Evolutionary conservation across 2,888 invertebrate species (phyloP), one percentile per base, ranked within the genome.

Genomic region (Melikaiella ostensackeni): DNA sequence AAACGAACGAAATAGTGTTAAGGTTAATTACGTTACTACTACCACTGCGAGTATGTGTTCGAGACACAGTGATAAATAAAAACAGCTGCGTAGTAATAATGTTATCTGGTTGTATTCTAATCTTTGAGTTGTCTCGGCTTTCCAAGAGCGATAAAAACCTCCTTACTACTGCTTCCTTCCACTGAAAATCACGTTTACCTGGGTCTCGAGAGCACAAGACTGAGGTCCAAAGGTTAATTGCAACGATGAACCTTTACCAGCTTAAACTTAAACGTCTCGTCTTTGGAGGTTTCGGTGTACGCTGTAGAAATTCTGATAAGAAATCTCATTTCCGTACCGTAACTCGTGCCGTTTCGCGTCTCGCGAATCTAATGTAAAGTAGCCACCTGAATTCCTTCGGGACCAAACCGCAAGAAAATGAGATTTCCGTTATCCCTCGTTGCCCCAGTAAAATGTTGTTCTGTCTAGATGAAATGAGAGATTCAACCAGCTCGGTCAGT

Each of bases 281-380:
- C n/a, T n/a, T 19, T 21, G 24, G 16, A 16, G 3, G 38, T 38
- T 42, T 24, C 16, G 27, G 64, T 35, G 16, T 64, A 19, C 16
- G 16, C 16, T 46, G 7, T 24, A 38, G 66, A 79, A 75, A 64
- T 61, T 38, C 30, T 50, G 75, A 79, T 75, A 79, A 75, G 79
- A 75, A 79, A 75, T 73, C 57, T 27, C 42, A 46, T 63, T 75
- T 75, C 46, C 75, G 42, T 66, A 35, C 42, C 62, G 55, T 46
- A 27, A 46, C 46, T 70, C 61, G 30, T 27, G 5, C 8, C n/a
- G 19, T 35, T 70, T 73, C 61, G 24, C 13, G n/a, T 13, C 24
- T 59, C 62, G 7, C 35, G 42, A 78, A 76, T 62, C 63, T 33
- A 75, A 64, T 21, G 46, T 42, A 33, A 30, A 70, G 66, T 42